A percentile compares a stretch with the other conserved stretches of the same genome.
Conservation (phyloP, 2,113 vertebrate genomes). For the Cochlearius cochlearius region DNA sequence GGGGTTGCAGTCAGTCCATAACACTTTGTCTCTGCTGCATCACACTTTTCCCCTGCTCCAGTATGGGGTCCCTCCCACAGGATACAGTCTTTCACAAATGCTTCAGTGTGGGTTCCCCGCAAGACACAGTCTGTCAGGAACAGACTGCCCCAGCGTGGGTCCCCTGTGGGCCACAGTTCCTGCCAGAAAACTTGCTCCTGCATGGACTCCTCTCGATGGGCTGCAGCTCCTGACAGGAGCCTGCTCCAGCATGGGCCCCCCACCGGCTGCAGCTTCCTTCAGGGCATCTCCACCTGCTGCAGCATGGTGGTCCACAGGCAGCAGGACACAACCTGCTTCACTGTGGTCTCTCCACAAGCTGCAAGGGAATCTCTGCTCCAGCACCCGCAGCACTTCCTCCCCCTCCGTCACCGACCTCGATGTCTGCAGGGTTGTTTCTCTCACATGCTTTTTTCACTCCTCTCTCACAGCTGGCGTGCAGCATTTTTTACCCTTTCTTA, state of each 20-base stretch:
- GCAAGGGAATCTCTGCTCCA: neutral
- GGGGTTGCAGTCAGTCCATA: neutral
- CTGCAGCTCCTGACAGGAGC: neutral
- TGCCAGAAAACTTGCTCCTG: neutral
- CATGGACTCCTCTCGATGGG: fast-evolving
- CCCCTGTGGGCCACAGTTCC: neutral
- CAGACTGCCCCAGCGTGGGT: neutral
- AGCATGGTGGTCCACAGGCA: neutral
- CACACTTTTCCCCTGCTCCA: neutral
- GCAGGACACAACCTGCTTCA: neutral
- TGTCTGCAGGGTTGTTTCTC: neutral
- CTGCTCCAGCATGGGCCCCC: neutral
- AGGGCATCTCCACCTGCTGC: neutral
- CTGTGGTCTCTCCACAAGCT: neutral
- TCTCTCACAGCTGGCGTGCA: neutral
- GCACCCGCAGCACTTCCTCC: neutral
- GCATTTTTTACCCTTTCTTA: neutral
- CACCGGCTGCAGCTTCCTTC: neutral
- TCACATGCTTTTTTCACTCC: neutral
- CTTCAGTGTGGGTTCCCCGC: neutral
- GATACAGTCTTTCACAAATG: neutral
- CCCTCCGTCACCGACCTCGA: neutral
- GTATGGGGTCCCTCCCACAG: too few species aligned
- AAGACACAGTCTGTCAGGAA: neutral
- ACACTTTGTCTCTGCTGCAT: neutral